phyloP scores from a whole-genome alignment of 2,113 vertebrate species.

The Proterorhinus semilunaris region DNA sequence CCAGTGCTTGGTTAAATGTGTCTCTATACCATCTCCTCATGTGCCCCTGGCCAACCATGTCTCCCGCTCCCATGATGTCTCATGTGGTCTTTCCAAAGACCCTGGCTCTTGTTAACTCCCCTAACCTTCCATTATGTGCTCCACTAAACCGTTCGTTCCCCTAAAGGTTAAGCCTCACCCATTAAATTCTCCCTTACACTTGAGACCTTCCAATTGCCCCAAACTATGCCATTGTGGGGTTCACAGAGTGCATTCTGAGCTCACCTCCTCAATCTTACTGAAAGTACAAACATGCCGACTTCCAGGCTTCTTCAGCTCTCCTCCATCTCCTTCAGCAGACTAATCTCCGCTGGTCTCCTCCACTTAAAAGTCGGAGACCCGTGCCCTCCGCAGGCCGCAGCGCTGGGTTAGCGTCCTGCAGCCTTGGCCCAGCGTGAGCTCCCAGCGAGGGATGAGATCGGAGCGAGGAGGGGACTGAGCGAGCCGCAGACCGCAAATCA shows the following conservation, averaged over 20 bases:
- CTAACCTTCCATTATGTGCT: slow-evolving; percentile 44
- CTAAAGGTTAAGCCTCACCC: slow-evolving; percentile 34
- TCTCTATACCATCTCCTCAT: not conserved
- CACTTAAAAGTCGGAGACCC: slow-evolving; percentile 46
- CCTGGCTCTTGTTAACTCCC: slow-evolving; percentile 46
- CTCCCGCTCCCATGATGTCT: slow-evolving; percentile 32
- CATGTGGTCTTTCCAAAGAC: slow-evolving; percentile 42
- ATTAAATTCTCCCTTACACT: slow-evolving; percentile 43
- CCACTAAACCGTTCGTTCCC: slow-evolving; percentile 26
- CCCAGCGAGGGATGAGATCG: slow-evolving; percentile 53
- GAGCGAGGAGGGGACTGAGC: slow-evolving; percentile 43
- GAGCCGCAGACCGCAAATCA: slow-evolving; percentile 71
- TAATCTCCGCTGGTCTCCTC: slow-evolving; percentile 33
- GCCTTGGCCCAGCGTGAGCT: slow-evolving; percentile 41
- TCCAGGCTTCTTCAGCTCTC: slow-evolving; percentile 20
- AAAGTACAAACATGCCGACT: slow-evolving; percentile 20
- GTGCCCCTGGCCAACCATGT: not conserved
- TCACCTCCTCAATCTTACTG: slow-evolving; percentile 55
- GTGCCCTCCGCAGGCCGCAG: slow-evolving; percentile 52
- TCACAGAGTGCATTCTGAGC: slow-evolving; percentile 21
- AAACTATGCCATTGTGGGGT: slow-evolving; percentile 23
- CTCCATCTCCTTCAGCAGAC: slow-evolving; percentile 45
- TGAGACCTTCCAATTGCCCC: slow-evolving; percentile 34
- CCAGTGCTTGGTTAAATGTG: not conserved
- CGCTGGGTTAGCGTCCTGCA: slow-evolving; percentile 36